Evolutionary conservation across 2,888 invertebrate genomes (phyloP), one percentile per base, ranked within the genome.

Genomic region (Geophilus truncorum): DNA sequence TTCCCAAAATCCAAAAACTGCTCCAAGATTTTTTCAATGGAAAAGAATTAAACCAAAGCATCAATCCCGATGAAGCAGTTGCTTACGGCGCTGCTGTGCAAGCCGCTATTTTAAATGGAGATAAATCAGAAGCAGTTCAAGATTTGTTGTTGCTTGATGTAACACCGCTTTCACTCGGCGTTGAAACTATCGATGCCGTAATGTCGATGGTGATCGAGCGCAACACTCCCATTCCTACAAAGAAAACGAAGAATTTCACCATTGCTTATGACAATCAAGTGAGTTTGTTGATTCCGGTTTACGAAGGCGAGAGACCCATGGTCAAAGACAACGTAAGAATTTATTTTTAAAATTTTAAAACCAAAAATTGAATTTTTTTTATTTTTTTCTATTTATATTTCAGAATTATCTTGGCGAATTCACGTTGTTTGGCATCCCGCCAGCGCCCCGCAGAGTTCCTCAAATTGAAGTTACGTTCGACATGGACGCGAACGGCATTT

Each of bases 241-340:
- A n/a, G n/a, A 97, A 97, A 88, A 96, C 97, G 88, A 96, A 96
- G 0, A 97, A 97, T 87, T 96, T 94, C 40, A 97, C 97, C 89
- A 98, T 98, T 3, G 97, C 97, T 88, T 94, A 30, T n/a, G 98
- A 98, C 89, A 98, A 98, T 89, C 98, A 98, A 87, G 97, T 97
- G 62, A 97, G 95, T 85, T 97, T 97, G 82, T 90, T 95, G 85
- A 95, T 75, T 6, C 75, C 12, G 18, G 51, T 51, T 15, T 96
- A 93, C 86, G 96, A 97, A 89, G 96, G 95, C 82, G 96, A 97
- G 89, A 92, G 96, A 84, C 94, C 96, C 79, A 95, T 96, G 96
- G n/a, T n/a, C n/a, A n/a, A n/a, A 96, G 96, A 84, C 95, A 94
- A 86, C 96, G 96, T 87, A 97, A 97, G 90, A 80, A 82, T 34